These are phyloP conservation scores for Nansenia antarctica DNA, from an alignment of 2,113 vertebrate genomes.

Conservation along the genomic window DNA sequence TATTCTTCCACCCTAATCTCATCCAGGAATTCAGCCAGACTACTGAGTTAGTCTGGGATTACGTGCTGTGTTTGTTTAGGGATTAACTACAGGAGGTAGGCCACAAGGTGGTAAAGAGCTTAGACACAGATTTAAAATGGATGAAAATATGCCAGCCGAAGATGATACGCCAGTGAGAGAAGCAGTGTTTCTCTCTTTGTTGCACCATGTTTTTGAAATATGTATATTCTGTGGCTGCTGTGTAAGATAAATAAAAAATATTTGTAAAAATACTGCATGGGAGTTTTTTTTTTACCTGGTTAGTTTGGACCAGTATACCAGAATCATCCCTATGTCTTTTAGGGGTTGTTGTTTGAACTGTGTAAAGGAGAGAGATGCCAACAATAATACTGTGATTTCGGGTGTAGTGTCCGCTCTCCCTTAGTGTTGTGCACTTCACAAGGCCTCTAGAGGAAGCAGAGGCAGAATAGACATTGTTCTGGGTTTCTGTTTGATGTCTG, in stretches of 20 bases:
- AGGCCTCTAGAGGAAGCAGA: conserved; percentile 29
- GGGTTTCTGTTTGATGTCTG: conserved; percentile 42
- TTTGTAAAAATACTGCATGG: too few species aligned
- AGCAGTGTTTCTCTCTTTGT: conserved; percentile 49
- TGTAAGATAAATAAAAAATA: too few species aligned
- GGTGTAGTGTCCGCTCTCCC: conserved; percentile 18
- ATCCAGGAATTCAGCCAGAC: too few species aligned
- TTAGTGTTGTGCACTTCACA: conserved; percentile 10
- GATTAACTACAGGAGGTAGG: conserved; percentile 43
- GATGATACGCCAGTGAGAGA: conserved; percentile 60
- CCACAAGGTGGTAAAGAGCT: conserved; percentile 18
- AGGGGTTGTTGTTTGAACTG: conserved; percentile 21
- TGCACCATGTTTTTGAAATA: conserved; percentile 22
- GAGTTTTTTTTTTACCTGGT: too few species aligned
- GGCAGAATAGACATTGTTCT: conserved; percentile 31
- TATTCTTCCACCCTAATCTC: conserved; percentile 45
- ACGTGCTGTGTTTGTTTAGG: conserved; percentile 32
- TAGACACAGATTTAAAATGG: conserved; percentile 54
- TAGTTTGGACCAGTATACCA: too few species aligned
- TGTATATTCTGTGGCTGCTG: too few species aligned
- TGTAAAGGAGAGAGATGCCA: conserved; percentile 21
- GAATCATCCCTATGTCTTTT: too few species aligned
- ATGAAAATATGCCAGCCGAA: conserved; percentile 22
- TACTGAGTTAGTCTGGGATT: conserved; percentile 16
- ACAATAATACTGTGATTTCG: conserved; percentile 9